Base-by-base conservation (phyloP, 1,140 invertebrate genomes). In the Cotesia typhae region DNA sequence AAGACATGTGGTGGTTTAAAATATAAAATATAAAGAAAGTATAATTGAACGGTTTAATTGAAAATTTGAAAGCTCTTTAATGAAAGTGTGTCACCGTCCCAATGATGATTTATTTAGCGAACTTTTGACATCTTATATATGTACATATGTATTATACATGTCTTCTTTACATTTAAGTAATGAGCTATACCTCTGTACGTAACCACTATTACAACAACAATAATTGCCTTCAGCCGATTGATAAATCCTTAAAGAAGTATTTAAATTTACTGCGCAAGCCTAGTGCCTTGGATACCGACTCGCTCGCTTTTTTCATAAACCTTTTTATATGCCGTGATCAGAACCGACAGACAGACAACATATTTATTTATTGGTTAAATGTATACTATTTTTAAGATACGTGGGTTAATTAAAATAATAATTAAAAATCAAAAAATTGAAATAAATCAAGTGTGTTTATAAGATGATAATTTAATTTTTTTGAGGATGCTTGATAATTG, bases 281-380 rank as follows among this genome's bases (percentile, higher is more conserved):
- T 82, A 81, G 82, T 84, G 80, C 84, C 83, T 84, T 84, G 84
- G 77, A 82, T 78, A 84, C 82, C 77, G 77, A 77, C 80, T 84
- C 82, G 78, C 76, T 74, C 74, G 73, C 74, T 76, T 70, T 72
- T 59, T 14, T 41, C n/a, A 53, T 64, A 59, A 57, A 67, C 36
- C 55, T 57, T 28, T 67, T 28, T 52, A 47, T 47, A 47, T 47
- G 9, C 66, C 72, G 77, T 81, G 76, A 70, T 72, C 74, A 68
- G 70, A 63, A 12, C 28, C 74, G 68, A 75, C 77, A 77, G 78
- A 80, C 41, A 47, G 41, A 47, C 41, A 47, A 10, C 6, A 7
- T 10, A 47, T 6, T 47, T 10, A 47, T 47, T 28, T 28, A 47
- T 10, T 9, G 10, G 41, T 9, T 47, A 47, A 6, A 47, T 10